phyloP scores from a whole-genome alignment of 2,888 invertebrate species.

The Apodemia mormo region DNA sequence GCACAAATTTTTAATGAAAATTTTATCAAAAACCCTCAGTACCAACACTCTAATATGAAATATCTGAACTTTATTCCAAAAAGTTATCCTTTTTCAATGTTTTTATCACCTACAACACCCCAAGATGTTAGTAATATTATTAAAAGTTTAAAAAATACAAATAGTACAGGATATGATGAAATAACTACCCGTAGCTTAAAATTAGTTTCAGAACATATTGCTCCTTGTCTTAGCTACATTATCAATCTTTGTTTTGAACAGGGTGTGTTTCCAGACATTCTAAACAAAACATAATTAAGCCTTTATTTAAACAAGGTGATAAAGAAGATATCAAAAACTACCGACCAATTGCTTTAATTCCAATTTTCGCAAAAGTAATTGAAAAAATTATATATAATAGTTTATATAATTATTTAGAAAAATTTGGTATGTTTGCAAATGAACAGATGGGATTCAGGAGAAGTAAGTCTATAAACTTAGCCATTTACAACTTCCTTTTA shows the following conservation, averaged over 20 bases:
- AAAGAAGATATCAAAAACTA: neutral
- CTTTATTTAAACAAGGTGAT: neutral
- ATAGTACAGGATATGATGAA: no score
- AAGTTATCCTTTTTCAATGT: no score
- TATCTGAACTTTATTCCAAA: neutral
- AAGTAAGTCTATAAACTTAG: no score
- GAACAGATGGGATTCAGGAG: no score
- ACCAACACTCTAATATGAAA: neutral
- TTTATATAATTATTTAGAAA: neutral
- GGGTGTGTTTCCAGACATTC: neutral
- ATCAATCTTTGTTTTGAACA: neutral
- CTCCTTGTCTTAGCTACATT: neutral
- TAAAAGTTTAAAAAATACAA: neutral
- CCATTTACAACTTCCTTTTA: no score
- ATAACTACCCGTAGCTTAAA: no score
- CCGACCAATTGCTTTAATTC: neutral
- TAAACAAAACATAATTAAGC: neutral
- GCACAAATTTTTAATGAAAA: neutral
- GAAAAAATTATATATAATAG: neutral
- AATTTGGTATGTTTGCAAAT: neutral
- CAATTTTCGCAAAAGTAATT: neutral
- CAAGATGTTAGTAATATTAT: neutral
- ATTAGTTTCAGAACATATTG: neutral
- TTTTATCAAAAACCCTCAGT: neutral
- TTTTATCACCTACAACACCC: neutral